Percentiles rank a stretch among this genome's conserved stretches.
Evolutionary conservation across 2,797 vertebrate species (phyloP).

Genomic region (Rhinogobio ventralis): DNA sequence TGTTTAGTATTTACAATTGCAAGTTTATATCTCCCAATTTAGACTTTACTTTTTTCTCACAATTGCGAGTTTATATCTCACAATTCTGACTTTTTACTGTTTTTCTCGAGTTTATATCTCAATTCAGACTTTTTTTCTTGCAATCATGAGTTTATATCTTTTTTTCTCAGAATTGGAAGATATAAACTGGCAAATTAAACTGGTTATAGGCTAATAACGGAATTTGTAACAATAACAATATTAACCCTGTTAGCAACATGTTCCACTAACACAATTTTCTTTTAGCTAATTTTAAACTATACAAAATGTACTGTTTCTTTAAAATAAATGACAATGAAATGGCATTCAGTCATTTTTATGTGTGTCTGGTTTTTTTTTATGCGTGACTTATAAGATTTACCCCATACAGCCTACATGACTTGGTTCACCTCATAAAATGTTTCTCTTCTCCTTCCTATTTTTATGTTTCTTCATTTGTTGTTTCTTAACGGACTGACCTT

Average conservation of each 20-base stretch:
- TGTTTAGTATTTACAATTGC: too few species aligned
- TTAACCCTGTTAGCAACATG: background rate
- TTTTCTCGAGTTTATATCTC: too few species aligned
- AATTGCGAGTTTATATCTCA: too few species aligned
- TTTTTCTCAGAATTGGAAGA: background rate
- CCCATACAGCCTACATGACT: background rate
- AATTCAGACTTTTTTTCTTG: too few species aligned
- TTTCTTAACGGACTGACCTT: conserved; percentile 5
- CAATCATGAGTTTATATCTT: too few species aligned
- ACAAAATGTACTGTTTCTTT: background rate
- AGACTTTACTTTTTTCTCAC: too few species aligned
- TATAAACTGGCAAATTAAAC: too few species aligned
- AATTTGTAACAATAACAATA: too few species aligned
- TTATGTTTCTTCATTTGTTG: background rate
- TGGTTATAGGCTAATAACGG: too few species aligned
- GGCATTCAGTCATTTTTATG: background rate
- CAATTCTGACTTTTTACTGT: too few species aligned
- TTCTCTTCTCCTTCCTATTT: background rate
- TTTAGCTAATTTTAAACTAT: background rate
- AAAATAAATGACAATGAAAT: background rate
- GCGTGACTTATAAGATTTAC: background rate
- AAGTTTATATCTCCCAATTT: too few species aligned
- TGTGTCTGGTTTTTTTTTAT: background rate
- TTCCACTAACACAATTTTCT: background rate
- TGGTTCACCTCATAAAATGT: background rate